Evolutionary conservation across 2,888 invertebrate species (phyloP).

Genomic region (Acrocyrtus sp.): DNA sequence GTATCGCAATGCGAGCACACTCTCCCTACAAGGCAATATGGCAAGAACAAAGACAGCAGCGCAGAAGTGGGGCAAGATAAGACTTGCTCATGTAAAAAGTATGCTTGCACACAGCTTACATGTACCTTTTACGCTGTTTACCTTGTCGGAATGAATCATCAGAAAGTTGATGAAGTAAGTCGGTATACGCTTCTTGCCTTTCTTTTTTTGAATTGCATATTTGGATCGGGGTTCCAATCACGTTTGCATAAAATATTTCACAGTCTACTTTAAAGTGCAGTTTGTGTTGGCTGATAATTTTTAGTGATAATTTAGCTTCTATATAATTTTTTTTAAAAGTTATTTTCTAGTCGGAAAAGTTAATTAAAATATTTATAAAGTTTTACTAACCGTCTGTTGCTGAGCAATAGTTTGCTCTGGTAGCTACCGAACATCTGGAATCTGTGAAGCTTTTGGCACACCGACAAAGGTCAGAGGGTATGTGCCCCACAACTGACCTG

Average conservation of each 20-base stretch:
- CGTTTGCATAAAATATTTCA: no score
- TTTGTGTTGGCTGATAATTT: no score
- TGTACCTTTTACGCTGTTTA: slow-evolving; percentile 11
- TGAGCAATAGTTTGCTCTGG: slow-evolving; percentile 20
- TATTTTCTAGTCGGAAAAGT: slow-evolving; percentile 7
- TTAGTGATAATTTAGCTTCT: no score
- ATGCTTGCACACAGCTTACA: slow-evolving; percentile 5
- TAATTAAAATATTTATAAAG: slow-evolving; percentile 8
- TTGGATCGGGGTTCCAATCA: no score
- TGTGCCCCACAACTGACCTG: slow-evolving; percentile 16
- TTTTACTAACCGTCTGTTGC: slow-evolving; percentile 38
- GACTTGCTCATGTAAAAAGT: slow-evolving; percentile 33
- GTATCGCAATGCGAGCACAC: no score
- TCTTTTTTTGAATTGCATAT: not conserved
- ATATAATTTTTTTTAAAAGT: no score
- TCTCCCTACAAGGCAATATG: no score
- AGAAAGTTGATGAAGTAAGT: not conserved
- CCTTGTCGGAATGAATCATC: slow-evolving; percentile 29
- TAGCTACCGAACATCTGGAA: slow-evolving; percentile 13
- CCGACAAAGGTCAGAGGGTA: slow-evolving; percentile 35
- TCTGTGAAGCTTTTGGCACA: slow-evolving; percentile 41
- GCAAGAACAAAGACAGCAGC: slow-evolving; percentile 32
- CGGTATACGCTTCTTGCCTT: not conserved
- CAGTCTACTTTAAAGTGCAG: no score
- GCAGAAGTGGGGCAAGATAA: slow-evolving; percentile 28